Base-by-base conservation (phyloP, 2,888 invertebrate species). In the Fissipunctia ypsillon region DNA sequence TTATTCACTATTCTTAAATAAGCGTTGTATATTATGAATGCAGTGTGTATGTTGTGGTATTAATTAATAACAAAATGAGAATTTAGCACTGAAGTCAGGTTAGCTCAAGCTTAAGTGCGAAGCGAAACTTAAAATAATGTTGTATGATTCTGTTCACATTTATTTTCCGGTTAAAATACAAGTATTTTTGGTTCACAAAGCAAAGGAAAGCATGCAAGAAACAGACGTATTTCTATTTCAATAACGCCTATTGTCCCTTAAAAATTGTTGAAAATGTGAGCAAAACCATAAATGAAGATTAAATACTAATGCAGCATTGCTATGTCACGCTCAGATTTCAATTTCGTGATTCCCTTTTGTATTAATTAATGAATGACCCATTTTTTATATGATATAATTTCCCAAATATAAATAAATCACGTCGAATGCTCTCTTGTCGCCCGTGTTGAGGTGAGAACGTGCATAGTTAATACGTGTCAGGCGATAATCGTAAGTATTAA, bases 31-130 rank as follows among this genome's bases (percentile, higher is more conserved):
- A 64, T 70, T 71, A 63, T 79, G 67, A 75, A 69, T 83, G 73
- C 79, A 65, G 73, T 76, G 69, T 80, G 52, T 69, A 70, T 77
- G 64, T 69, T 59, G 57, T 81, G 59, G 48, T 61, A 65, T 57
- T n/a, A n/a, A 66, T 79, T 78, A 79, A 45, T 83, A 71, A 83
- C 59, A 69, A 91, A 91, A 81, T 79, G 69, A 67, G 67, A 64
- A 52, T 66, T 78, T 48, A 73, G 52, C 77, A 72, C 71, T 65
- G 54, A 68, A 83, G 70, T 78, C 31, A 80, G 72, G 64, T 75
- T 78, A 86, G 82, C 80, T 48, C 48, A 87, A 88, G 80, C 84
- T 69, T 73, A 68, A 86, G 70, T 72, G 82, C 87, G 43, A 84
- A 84, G 85, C 81, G 50, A 43, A 85, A 88, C 80, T 76, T 76